These are phyloP conservation scores for Dynastes tityus DNA, from an alignment of 2,888 invertebrate species.

Conservation along the genomic window DNA sequence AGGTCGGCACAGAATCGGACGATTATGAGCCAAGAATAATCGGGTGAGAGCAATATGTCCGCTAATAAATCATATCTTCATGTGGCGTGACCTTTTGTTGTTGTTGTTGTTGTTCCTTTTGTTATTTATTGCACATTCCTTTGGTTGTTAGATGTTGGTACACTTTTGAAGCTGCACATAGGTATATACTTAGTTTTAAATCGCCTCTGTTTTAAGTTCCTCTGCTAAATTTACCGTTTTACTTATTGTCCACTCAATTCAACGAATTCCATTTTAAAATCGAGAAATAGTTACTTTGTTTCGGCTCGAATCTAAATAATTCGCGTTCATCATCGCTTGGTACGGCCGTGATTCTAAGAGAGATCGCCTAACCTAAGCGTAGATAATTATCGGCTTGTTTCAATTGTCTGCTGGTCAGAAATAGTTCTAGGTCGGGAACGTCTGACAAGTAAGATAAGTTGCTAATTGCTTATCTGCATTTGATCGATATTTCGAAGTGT, in stretches of 20 bases:
- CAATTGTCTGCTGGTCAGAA: too few relatives aligned
- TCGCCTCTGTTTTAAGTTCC: not conserved
- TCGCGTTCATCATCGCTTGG: too few relatives aligned
- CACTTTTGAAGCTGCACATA: not conserved
- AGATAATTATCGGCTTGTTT: too few relatives aligned
- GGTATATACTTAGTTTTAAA: not conserved
- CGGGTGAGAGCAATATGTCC: constrained; percentile 66
- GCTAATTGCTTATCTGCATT: too few relatives aligned
- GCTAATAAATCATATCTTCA: constrained; percentile 56
- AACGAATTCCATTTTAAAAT: not conserved
- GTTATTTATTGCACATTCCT: constrained; percentile 11
- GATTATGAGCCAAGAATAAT: constrained; percentile 65
- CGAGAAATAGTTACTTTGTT: too few relatives aligned
- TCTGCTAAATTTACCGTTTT: not conserved
- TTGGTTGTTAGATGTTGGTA: not conserved
- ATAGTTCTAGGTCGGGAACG: too few relatives aligned
- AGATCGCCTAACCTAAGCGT: too few relatives aligned
- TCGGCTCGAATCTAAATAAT: too few relatives aligned
- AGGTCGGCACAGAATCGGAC: constrained; percentile 62
- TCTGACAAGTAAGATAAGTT: too few relatives aligned
- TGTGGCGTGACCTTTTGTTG: constrained; percentile 37
- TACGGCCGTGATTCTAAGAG: too few relatives aligned
- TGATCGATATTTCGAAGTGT: too few relatives aligned
- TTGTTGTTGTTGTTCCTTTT: not conserved
- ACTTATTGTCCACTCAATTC: not conserved